These are phyloP conservation scores for Bombus waltoni DNA, from an alignment of 1,140 invertebrate genomes.

Conservation along the genomic window DNA sequence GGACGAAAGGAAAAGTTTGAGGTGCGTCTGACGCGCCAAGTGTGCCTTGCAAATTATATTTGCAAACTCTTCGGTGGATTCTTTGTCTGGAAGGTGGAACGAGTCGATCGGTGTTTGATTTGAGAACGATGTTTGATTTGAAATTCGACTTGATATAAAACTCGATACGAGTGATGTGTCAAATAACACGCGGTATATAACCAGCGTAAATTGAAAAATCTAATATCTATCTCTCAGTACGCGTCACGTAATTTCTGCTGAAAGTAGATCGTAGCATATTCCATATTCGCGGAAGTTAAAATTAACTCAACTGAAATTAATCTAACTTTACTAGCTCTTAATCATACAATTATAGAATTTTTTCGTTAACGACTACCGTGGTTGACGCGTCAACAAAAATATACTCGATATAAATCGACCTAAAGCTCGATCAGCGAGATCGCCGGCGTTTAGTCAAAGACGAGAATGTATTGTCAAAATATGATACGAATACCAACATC, in stretches of 20 bases:
- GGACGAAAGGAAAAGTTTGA: conserved; percentile 56
- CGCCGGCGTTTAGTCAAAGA: background rate
- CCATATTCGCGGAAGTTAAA: too few species aligned
- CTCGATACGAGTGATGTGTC: background rate
- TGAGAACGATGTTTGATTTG: background rate
- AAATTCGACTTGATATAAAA: background rate
- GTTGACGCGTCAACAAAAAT: background rate
- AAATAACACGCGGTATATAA: background rate
- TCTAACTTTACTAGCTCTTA: too few species aligned
- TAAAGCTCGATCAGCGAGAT: background rate
- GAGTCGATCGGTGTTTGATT: background rate
- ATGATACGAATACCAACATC: conserved; percentile 25
- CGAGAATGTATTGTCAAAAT: background rate
- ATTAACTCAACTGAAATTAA: too few species aligned
- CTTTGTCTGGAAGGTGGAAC: background rate
- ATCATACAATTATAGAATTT: too few species aligned
- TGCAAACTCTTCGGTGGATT: background rate
- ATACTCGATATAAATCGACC: background rate
- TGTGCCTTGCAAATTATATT: conserved; percentile 14
- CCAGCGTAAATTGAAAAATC: background rate
- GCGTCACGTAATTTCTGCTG: too few species aligned
- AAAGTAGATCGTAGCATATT: too few species aligned
- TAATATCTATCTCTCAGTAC: background rate
- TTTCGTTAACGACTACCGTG: too few species aligned
- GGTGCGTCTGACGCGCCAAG: background rate